Evolutionary conservation across 2,888 invertebrate genomes (phyloP), one percentile per base, ranked within the genome.

Genomic region (Drosophila conformis): DNA sequence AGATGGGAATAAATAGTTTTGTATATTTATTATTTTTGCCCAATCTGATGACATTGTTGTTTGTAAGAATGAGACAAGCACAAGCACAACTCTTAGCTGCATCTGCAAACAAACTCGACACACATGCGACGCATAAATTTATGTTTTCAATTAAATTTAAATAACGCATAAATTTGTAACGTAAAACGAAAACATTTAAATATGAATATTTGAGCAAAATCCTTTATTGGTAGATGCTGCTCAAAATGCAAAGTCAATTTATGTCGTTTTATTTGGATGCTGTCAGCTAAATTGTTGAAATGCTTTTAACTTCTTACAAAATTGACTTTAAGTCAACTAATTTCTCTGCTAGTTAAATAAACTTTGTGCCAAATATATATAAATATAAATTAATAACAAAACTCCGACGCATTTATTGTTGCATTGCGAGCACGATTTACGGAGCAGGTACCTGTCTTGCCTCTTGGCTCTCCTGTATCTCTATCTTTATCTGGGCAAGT

Each of bases 401-500:
- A 82, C 89, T 90, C 84, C 86, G 73, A 82, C 82, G 82, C 78
- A 87, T 89, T 86, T 63, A 65, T 61, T 58, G 76, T 61, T 90
- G 87, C 87, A 85, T 90, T 87, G 76, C 78, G 54, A 62, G 60
- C 73, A 59, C 63, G 66, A 73, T 66, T 60, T 52, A 64, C 25
- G 57, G 29, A 75, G 83, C 90, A 88, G 91, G 90, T 87, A 90
- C 91, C 90, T 87, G 90, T 89, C 90, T 72, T 61, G 68, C 36
- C 53, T 3, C 42, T 27, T 73, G 86, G 52, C 70, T 35, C 60
- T 57, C 13, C 35, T 25, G 59, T 60, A 77, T 72, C 76, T 63
- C 64, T 54, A 70, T 68, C 82, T 81, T 72, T 78, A 72, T 72
- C 82, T 75, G 58, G 25, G 33, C 25, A n/a, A 52, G 35, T 62